Conservation (phyloP, 2,888 invertebrate species). For the Cosmopolites sordidus region DNA sequence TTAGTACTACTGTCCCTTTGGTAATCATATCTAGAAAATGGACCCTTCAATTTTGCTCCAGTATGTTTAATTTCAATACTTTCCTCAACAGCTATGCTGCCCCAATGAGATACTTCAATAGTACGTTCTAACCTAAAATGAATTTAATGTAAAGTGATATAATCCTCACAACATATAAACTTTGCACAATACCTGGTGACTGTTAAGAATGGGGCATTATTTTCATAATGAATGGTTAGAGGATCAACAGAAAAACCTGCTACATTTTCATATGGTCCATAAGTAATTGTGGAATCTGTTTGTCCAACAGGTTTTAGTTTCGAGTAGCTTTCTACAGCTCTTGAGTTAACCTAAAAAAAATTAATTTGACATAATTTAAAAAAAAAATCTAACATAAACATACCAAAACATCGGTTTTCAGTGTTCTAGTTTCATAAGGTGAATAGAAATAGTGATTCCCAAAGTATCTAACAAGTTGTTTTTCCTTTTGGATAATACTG, state of each 20-base stretch:
- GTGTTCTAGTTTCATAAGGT: slow-evolving; percentile 74
- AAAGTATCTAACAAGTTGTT: slow-evolving; percentile 83
- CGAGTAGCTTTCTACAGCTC: slow-evolving; percentile 76
- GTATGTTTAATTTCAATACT: slow-evolving; percentile 86
- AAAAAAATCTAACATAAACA: slow-evolving; percentile 1
- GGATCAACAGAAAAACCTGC: slow-evolving; percentile 57
- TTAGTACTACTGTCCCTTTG: slow-evolving; percentile 88
- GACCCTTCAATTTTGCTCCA: slow-evolving; percentile 88
- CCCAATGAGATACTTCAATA: slow-evolving; percentile 99
- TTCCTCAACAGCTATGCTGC: slow-evolving; percentile 96
- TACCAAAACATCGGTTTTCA: slow-evolving; percentile 68
- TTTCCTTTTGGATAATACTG: slow-evolving; percentile 86
- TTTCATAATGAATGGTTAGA: slow-evolving; percentile 86
- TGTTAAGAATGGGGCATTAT: slow-evolving; percentile 93
- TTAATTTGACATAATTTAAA: not conserved
- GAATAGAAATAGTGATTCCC: slow-evolving; percentile 81
- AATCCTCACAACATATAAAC: not conserved
- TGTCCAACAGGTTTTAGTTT: slow-evolving; percentile 76
- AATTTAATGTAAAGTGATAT: not conserved
- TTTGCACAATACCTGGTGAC: slow-evolving; percentile 63
- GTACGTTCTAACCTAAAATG: slow-evolving; percentile 58
- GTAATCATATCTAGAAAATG: slow-evolving; percentile 96
- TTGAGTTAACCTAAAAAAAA: slow-evolving; percentile 48
- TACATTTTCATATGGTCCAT: slow-evolving; percentile 83
- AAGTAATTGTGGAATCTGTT: slow-evolving; percentile 74